These are phyloP conservation scores for Scotopteryx bipunctaria DNA, from an alignment of 2,888 invertebrate genomes.

Conservation along the genomic window DNA sequence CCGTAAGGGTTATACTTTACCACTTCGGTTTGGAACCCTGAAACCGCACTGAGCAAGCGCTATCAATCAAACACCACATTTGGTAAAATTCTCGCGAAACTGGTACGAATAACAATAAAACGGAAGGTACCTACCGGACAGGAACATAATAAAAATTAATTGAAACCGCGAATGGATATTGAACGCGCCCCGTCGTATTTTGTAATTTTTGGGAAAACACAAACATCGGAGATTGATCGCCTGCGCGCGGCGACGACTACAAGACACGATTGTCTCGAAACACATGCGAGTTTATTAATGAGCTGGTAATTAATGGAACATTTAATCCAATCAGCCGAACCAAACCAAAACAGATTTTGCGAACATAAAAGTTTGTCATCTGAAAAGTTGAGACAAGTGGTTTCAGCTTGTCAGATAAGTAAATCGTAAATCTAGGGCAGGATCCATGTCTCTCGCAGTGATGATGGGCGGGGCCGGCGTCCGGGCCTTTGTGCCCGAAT, in stretches of 20 bases:
- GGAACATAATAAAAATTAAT: conserved; percentile 16
- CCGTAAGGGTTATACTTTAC: too few species aligned
- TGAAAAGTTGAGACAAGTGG: too few species aligned
- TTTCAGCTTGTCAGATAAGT: too few species aligned
- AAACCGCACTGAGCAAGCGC: not conserved
- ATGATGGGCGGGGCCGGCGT: not conserved
- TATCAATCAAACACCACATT: not conserved
- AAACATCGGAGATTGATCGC: conserved; percentile 14
- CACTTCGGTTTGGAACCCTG: too few species aligned
- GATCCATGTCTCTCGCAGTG: not conserved
- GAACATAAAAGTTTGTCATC: too few species aligned
- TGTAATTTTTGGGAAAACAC: conserved; percentile 9
- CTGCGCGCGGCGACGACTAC: not conserved
- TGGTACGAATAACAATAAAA: not conserved
- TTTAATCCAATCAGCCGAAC: too few species aligned
- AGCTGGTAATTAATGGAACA: not conserved
- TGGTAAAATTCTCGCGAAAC: not conserved
- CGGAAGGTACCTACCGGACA: not conserved
- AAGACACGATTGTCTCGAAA: too few species aligned
- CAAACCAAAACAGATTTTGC: too few species aligned
- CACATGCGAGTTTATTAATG: too few species aligned
- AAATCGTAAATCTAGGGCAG: not conserved
- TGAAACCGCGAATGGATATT: conserved; percentile 17
- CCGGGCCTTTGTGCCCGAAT: not conserved
- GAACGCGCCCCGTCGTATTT: conserved; percentile 5